These are phyloP conservation scores for Drosophila kanapiae DNA, from an alignment of 1,140 invertebrate genomes.

Conservation along the genomic window DNA sequence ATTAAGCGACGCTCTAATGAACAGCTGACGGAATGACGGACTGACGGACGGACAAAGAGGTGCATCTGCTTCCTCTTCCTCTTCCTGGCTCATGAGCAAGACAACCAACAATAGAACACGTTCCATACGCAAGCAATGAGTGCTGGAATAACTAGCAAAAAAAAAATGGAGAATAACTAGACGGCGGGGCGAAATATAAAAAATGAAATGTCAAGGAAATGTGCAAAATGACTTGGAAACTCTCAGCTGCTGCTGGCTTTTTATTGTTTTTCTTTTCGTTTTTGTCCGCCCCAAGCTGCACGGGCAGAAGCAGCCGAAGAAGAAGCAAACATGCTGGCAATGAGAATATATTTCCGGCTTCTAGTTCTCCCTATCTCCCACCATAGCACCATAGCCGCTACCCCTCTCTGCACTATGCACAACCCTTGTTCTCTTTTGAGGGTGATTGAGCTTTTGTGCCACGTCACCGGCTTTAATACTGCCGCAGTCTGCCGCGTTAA, in stretches of 20 bases:
- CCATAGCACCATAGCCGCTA: too few relatives aligned
- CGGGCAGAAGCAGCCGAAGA: neutral
- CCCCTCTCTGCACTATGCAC: neutral
- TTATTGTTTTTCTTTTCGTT: conserved; percentile 15
- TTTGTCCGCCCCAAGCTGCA: conserved; percentile 21
- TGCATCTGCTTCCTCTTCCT: conserved; percentile 47
- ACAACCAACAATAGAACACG: conserved; percentile 48
- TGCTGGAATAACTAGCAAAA: conserved; percentile 33
- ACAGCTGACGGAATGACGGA: conserved; percentile 50
- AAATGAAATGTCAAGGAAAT: conserved; percentile 83
- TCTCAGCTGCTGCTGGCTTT: conserved; percentile 27
- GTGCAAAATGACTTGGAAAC: conserved; percentile 80
- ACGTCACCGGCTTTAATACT: conserved; percentile 29
- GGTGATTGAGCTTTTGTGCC: conserved; percentile 29
- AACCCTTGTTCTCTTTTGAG: conserved; percentile 14
- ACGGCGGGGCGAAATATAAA: conserved; percentile 34
- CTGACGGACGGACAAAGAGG: conserved; percentile 45
- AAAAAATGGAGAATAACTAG: conserved; percentile 35
- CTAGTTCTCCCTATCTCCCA: conserved; percentile 4
- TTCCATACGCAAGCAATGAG: conserved; percentile 33
- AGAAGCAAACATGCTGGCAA: conserved; percentile 18
- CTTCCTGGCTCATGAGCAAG: conserved; percentile 28
- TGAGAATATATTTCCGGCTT: conserved; percentile 41
- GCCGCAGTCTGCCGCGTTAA: conserved; percentile 14
- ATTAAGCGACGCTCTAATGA: conserved; percentile 80